Percentiles rank a stretch among this genome's conserved stretches.
Evolutionary conservation across 1,140 invertebrate genomes (phyloP).

Genomic region (Acromyrmex charruanus): DNA sequence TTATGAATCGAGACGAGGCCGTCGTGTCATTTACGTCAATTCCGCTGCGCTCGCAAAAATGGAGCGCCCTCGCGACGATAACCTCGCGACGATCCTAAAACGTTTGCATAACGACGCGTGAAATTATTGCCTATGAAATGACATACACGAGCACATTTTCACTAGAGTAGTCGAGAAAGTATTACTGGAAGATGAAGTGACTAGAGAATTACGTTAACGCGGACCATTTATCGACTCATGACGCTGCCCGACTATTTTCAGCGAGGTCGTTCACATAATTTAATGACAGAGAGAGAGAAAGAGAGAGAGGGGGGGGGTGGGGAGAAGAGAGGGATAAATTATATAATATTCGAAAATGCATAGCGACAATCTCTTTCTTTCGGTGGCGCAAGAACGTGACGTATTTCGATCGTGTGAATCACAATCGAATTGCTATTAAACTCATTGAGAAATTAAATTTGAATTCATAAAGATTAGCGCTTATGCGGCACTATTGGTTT

Average conservation of each 20-base stretch:
- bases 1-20: not conserved
- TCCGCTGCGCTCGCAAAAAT: constrained; percentile 26
- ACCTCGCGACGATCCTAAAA: constrained; percentile 18
- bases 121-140: constrained; percentile 48
- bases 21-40: constrained; percentile 38
- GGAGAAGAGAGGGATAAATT: not conserved
- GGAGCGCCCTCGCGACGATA: constrained; percentile 30
- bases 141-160: constrained; percentile 19
- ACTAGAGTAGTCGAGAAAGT: constrained; percentile 15
- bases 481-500: constrained; percentile 3
- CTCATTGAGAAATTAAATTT: constrained; percentile 29
- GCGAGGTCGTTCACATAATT: constrained; percentile 35
- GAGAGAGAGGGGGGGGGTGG: not conserved
- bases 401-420: not conserved
- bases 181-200: constrained; percentile 24
- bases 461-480: constrained; percentile 13
- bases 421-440: not conserved
- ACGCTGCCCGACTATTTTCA: constrained; percentile 48
- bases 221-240: constrained; percentile 53
- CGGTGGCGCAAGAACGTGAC: not conserved
- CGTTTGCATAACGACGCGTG: constrained; percentile 38
- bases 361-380: not conserved
- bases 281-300: constrained; percentile 9
- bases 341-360: constrained; percentile 9
- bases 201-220: constrained; percentile 37